Percentiles rank a stretch among this genome's conserved stretches.
Evolutionary conservation across 2,888 invertebrate genomes (phyloP).

Genomic region (Syrista parreyssii): DNA sequence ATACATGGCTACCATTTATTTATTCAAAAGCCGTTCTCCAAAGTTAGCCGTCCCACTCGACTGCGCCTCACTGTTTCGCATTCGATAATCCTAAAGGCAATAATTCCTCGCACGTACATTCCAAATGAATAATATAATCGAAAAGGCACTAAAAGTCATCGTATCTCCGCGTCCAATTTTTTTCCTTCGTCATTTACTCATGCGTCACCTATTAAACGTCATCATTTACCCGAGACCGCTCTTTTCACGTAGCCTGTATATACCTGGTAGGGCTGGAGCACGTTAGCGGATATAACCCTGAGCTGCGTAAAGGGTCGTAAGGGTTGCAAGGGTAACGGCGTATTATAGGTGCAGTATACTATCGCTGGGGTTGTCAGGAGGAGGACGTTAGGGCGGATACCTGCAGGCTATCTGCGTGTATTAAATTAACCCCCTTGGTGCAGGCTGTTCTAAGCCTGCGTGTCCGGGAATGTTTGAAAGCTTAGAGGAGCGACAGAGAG

Average conservation of each 20-base stretch:
- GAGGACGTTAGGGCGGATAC: conserved; percentile 42
- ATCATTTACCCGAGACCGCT: too few relatives aligned
- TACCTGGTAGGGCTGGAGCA: conserved; percentile 26
- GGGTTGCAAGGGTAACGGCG: conserved; percentile 28
- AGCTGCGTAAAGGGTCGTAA: conserved; percentile 10
- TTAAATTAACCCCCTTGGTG: conserved; percentile 54
- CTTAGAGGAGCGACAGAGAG: conserved; percentile 13
- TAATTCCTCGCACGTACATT: background rate
- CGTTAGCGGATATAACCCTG: conserved; percentile 34
- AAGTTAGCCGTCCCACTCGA: conserved; percentile 14
- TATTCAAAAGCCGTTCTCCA: conserved; percentile 42
- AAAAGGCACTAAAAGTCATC: background rate
- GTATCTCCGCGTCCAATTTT: background rate
- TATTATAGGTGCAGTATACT: conserved; percentile 22
- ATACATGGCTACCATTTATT: conserved; percentile 30
- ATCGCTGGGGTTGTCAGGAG: conserved; percentile 21
- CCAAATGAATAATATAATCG: background rate
- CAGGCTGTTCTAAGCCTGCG: conserved; percentile 35
- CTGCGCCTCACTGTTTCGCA: too few relatives aligned
- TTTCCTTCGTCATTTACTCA: background rate
- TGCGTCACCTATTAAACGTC: background rate
- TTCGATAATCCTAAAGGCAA: background rate
- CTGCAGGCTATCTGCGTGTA: conserved; percentile 54
- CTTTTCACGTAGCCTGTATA: conserved; percentile 4
- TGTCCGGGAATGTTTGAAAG: conserved; percentile 47